A percentile compares a stretch with the other conserved stretches of the same genome.
Evolutionary conservation across 2,797 vertebrate species (phyloP).

Genomic region (Pempheris klunzingeri): DNA sequence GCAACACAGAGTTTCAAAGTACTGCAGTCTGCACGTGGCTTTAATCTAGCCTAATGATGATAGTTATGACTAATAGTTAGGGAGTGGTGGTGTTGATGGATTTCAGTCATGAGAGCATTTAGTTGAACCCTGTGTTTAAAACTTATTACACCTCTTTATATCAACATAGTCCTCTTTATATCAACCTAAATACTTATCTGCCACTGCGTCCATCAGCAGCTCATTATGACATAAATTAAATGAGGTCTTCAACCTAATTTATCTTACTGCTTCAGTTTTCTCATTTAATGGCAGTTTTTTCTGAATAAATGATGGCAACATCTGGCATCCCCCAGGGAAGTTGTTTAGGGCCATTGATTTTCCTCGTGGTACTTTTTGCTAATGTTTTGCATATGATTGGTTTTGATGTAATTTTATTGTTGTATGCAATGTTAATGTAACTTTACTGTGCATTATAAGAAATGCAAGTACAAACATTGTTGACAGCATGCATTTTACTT

Average conservation of each 20-base stretch:
- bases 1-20: neutral
- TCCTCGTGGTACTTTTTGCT: too few relatives aligned
- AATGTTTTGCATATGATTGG: neutral
- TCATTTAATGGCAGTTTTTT: neutral
- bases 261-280: neutral
- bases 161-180: conserved; percentile 14
- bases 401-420: neutral
- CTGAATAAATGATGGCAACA: neutral
- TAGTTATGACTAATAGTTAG: conserved; percentile 19
- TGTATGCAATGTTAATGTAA: neutral
- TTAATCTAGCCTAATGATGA: conserved; percentile 19
- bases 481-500: neutral
- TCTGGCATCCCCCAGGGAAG: neutral
- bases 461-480: neutral
- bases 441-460: neutral
- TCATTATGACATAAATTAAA: neutral
- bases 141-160: conserved; percentile 50
- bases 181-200: conserved; percentile 7
- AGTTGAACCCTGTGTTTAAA: conserved; percentile 26
- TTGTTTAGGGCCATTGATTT: neutral
- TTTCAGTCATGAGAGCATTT: conserved; percentile 31
- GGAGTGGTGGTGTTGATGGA: conserved; percentile 41
- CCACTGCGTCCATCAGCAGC: neutral
- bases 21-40: conserved; percentile 5
- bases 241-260: neutral